Percentiles rank a stretch among this genome's conserved stretches.
Conservation (phyloP, 2,888 invertebrate genomes). For the Pollenia griseotomentosa region DNA sequence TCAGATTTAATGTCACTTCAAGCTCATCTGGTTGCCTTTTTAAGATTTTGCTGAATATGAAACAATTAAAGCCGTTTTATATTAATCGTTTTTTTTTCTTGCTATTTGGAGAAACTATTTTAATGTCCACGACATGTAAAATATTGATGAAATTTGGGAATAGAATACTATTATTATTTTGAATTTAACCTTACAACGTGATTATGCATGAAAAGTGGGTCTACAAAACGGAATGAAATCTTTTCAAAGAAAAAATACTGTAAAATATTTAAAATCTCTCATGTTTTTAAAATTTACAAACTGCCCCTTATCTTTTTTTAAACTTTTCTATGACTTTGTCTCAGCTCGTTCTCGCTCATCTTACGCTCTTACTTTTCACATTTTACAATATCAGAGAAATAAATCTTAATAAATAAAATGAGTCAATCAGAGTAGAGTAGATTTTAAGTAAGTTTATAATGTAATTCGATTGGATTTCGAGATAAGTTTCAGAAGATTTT, state of each 20-base stretch:
- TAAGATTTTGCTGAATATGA: neutral
- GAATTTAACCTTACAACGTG: neutral
- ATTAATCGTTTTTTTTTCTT: conserved; percentile 38
- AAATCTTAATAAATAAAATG: too few relatives aligned
- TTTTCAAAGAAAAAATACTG: too few relatives aligned
- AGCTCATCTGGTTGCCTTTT: conserved; percentile 2
- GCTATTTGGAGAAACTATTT: conserved; percentile 51
- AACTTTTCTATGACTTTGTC: too few relatives aligned
- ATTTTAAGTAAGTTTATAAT: neutral
- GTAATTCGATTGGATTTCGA: too few relatives aligned
- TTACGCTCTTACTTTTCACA: too few relatives aligned
- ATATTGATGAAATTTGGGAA: conserved; percentile 12
- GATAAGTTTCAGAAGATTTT: too few relatives aligned
- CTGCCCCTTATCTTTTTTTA: too few relatives aligned
- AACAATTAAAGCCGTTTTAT: conserved; percentile 25
- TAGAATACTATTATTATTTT: neutral
- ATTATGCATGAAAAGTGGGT: neutral
- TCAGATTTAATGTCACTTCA: conserved; percentile 13
- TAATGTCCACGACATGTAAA: conserved; percentile 41
- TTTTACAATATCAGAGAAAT: too few relatives aligned
- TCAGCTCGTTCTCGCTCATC: too few relatives aligned
- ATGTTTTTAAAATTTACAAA: too few relatives aligned
- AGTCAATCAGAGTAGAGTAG: neutral
- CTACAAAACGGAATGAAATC: too few relatives aligned
- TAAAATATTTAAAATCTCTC: too few relatives aligned